phyloP scores from a whole-genome alignment of 2,113 vertebrate species.

The Rhea americana region DNA sequence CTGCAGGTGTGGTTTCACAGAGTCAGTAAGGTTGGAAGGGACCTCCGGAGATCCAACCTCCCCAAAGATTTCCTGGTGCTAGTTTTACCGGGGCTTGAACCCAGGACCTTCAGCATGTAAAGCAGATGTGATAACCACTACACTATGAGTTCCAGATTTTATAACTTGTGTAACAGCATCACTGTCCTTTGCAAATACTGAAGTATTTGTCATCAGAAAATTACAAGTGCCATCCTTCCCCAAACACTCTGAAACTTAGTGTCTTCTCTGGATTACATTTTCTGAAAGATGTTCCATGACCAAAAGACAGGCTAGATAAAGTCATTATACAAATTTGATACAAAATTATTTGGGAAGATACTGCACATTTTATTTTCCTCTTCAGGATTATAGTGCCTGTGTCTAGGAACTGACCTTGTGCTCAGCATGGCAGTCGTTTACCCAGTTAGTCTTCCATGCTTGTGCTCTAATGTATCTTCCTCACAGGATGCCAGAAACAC shows the following conservation, averaged over 20 bases:
- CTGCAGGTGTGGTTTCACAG: background rate
- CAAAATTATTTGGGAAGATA: background rate
- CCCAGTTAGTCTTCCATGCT: background rate
- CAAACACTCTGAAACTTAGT: background rate
- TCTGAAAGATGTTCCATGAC: background rate
- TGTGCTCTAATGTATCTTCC: fast-evolving
- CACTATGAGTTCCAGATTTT: background rate
- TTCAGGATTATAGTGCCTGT: background rate
- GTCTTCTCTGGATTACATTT: background rate
- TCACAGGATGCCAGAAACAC: background rate
- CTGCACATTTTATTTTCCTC: background rate
- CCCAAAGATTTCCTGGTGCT: too few species aligned
- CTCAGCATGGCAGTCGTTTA: background rate
- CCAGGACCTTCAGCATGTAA: too few species aligned
- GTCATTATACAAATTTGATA: too few species aligned
- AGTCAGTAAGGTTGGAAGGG: too few species aligned
- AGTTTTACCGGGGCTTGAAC: too few species aligned
- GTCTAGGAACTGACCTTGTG: background rate
- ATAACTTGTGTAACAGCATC: background rate
- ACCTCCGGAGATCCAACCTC: too few species aligned
- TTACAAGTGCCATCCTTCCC: background rate
- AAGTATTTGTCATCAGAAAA: background rate
- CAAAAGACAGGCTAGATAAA: background rate
- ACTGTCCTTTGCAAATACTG: background rate
- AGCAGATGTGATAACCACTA: too few species aligned